A percentile compares a stretch with the other conserved stretches of the same genome.
Evolutionary conservation across 2,888 invertebrate genomes (phyloP).

Genomic region (Odontothrips loti): DNA sequence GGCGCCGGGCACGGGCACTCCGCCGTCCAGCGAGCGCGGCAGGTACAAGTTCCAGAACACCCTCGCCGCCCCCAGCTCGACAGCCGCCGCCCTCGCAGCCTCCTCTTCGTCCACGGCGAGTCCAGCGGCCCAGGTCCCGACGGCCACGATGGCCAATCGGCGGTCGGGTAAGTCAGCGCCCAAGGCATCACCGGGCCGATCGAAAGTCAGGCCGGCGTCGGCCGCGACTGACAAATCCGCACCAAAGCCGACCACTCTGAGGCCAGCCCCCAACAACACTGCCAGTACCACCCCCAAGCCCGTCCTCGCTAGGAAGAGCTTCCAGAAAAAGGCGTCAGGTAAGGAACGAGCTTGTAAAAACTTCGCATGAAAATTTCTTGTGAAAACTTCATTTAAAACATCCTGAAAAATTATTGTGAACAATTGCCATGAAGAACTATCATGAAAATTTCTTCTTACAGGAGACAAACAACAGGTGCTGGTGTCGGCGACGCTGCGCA

Average conservation of each 20-base stretch:
- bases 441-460: too few species aligned
- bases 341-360: not conserved
- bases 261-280: not conserved
- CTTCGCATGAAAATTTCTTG: too few species aligned
- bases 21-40: not conserved
- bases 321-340: not conserved
- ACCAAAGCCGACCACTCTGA: not conserved
- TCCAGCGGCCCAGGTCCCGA: not conserved
- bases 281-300: not conserved
- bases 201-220: not conserved
- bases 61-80: not conserved
- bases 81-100: too few species aligned
- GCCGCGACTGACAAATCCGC: not conserved
- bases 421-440: too few species aligned
- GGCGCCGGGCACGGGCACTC: not conserved
- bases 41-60: not conserved
- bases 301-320: not conserved
- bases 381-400: too few species aligned
- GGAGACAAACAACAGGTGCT: not conserved
- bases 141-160: not conserved
- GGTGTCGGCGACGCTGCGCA: constrained; percentile 11
- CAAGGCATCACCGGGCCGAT: not conserved
- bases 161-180: not conserved
- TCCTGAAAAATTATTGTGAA: too few species aligned
- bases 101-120: not conserved